phyloP scores from a whole-genome alignment of 2,888 invertebrate genomes.

The Erebia epiphron region DNA sequence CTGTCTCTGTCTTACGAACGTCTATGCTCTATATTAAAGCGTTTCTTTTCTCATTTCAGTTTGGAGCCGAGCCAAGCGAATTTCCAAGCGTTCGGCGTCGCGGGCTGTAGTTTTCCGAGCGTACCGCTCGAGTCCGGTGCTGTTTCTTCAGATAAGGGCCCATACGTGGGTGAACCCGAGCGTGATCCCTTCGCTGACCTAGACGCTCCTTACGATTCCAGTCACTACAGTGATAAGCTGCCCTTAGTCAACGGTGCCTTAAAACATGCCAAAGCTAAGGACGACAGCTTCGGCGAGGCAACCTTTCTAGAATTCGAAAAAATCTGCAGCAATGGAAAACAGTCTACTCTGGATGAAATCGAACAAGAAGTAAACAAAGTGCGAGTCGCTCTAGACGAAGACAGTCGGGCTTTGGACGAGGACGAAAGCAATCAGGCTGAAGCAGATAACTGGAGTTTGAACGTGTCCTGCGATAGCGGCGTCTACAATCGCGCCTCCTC shows the following conservation, averaged over 20 bases:
- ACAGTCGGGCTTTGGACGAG: conserved; percentile 75
- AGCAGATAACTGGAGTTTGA: conserved; percentile 78
- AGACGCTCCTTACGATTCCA: conserved; percentile 62
- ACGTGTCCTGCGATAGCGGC: conserved; percentile 83
- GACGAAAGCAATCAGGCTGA: conserved; percentile 74
- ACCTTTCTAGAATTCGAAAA: conserved; percentile 76
- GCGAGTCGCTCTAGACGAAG: conserved; percentile 75
- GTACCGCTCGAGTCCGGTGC: conserved; percentile 76
- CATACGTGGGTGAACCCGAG: conserved; percentile 62
- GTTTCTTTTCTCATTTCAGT: conserved; percentile 83
- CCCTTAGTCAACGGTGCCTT: conserved; percentile 56
- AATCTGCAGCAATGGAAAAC: conserved; percentile 60
- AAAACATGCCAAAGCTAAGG: conserved; percentile 60
- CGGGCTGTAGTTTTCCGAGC: conserved; percentile 81
- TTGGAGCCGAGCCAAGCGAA: conserved; percentile 83
- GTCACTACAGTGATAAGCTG: conserved; percentile 56
- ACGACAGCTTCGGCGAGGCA: conserved; percentile 75
- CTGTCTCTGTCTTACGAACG: conserved; percentile 77
- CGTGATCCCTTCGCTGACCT: conserved; percentile 65
- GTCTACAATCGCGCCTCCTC: conserved; percentile 84
- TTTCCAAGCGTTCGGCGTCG: conserved; percentile 79
- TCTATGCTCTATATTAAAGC: conserved; percentile 71
- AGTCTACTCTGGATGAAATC: conserved; percentile 75
- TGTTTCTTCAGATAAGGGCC: conserved; percentile 61
- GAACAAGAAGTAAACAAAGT: conserved; percentile 80